Evolutionary conservation across 37 sponge, comb jelly and placozoan species (phyloP).

Genomic region (Bolinopsis microptera): DNA sequence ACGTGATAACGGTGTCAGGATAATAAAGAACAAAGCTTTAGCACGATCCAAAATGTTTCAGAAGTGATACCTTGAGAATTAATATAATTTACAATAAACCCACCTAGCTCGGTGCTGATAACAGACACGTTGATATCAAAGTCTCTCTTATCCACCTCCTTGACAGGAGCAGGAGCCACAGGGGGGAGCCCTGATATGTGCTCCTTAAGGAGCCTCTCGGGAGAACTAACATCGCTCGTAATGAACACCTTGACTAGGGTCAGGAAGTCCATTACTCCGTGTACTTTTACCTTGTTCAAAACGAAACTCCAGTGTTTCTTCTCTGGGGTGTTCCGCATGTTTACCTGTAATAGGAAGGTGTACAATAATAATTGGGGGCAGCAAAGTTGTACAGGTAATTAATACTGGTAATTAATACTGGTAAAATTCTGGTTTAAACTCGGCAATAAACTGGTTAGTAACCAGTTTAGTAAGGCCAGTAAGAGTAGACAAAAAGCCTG

Average conservation of each 20-base stretch:
- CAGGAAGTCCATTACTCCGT: slow-evolving; percentile 53
- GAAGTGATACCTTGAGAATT: too few species aligned
- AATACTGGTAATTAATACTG: too few species aligned
- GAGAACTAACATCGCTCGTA: slow-evolving; percentile 22
- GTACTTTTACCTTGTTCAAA: slow-evolving; percentile 46
- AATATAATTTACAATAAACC: not conserved
- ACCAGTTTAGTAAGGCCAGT: too few species aligned
- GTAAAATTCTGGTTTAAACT: too few species aligned
- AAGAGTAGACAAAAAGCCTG: too few species aligned
- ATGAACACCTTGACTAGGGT: slow-evolving; percentile 33
- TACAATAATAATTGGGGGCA: not conserved
- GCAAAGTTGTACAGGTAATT: too few species aligned
- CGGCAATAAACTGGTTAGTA: too few species aligned
- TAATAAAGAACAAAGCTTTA: too few species aligned
- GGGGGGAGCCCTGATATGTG: slow-evolving; percentile 32
- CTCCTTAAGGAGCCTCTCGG: slow-evolving; percentile 15
- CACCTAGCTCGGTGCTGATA: slow-evolving; percentile 36
- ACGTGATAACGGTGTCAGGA: too few species aligned
- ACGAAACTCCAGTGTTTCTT: slow-evolving; percentile 54
- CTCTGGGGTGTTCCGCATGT: slow-evolving; percentile 59
- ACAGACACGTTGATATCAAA: slow-evolving; percentile 53
- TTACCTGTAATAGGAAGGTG: not conserved
- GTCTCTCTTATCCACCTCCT: slow-evolving; percentile 16
- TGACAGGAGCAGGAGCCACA: slow-evolving; percentile 7
- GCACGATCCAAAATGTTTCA: too few species aligned